Base-by-base conservation (phyloP, 2,888 invertebrate species). In the Cyclophora albipunctata region DNA sequence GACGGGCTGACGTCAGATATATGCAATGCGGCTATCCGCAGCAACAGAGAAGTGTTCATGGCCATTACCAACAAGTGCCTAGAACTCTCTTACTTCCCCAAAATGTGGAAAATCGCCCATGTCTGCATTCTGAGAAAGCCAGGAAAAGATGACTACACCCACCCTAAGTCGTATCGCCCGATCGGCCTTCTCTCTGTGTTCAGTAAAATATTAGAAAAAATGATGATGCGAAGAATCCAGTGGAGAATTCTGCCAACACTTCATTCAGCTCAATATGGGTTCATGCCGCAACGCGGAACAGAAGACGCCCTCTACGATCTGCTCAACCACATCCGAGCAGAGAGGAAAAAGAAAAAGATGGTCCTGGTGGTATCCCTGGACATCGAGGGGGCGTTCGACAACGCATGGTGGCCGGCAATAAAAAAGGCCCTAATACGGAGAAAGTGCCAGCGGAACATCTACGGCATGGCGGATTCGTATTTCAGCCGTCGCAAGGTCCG, bases 1-100 rank as follows among this genome's bases (percentile, higher is more conserved):
- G 66, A 64, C 34, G 59, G 61, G 0, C 41, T 63, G 2, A 67
- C 64, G 0, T 50, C 63, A 0, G 64, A 65, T 45, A 65, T 67
- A 7, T 63, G 63, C 47, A 5, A 3, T 1, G 40, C 33, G 3
- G 57, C 57, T 4, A 56, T 60, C 0, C 4, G 44, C 2, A 35
- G 40, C 4, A 44, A 53, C 5, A 50, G 5, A 3, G 52, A 53
- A 1, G 3, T 52, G 1, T 58, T 62, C 45, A 46, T 62, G 2
- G 46, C 51, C 0, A 2, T 64, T 2, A 7, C 47, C 0, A 65
- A 63, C 42, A 57, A 53, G 34, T 61, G 62, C 45, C 43, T 63
- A 4, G 7, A 6, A 3, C 42, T 54, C 3, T n/a, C 7, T 4
- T 34, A 52, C 47, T 63, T 64, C 45, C 59, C 60, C 0, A 40